Evolutionary conservation across 2,888 invertebrate species (phyloP), one percentile per base, ranked within the genome.

Genomic region (Copidosoma aretas): DNA sequence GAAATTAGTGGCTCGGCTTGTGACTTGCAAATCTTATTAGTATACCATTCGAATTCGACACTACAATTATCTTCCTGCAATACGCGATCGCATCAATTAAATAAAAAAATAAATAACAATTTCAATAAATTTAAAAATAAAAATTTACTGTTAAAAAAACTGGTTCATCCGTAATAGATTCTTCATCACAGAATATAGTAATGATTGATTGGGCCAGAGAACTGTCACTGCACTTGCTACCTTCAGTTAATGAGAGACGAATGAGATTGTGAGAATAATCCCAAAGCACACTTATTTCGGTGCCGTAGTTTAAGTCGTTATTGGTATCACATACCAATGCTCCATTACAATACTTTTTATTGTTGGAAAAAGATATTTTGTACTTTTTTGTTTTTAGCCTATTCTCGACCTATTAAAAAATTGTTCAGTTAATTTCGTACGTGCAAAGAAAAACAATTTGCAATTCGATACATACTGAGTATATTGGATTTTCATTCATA

Each of bases 361-460:
- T 74, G n/a, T 73, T 74, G 58, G 79, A 81, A 71, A 81, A 72
- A 51, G 62, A 77, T 68, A 82, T 72, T 24, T 68, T 75, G 62
- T 80, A 81, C 8, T 17, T 51, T 66, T 73, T 61, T n/a, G 75
- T 74, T 1, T 73, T 75, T 52, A 74, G 73, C 52, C 65, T 70
- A 39, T 70, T 74, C 57, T 72, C 72, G 14, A 78, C 73, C 81
- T 70, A 12, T 57, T 17, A 39, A n/a, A 25, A 56, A 53, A 59
- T 8, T 39, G 51, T 56, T 5, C 32, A 32, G 19, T 51, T 17
- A 32, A 22, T 24, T 49, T 39, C 46, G 22, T 22, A 62, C n/a
- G n/a, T 10, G 17, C 21, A 22, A 10, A 52, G n/a, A 4, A 15
- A 53, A 22, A 25, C 43, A 19, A 21, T n/a, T 14, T 41, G 54